These are phyloP conservation scores for Drosophila kurseongensis DNA, from an alignment of 1,140 invertebrate species.

Conservation along the genomic window DNA sequence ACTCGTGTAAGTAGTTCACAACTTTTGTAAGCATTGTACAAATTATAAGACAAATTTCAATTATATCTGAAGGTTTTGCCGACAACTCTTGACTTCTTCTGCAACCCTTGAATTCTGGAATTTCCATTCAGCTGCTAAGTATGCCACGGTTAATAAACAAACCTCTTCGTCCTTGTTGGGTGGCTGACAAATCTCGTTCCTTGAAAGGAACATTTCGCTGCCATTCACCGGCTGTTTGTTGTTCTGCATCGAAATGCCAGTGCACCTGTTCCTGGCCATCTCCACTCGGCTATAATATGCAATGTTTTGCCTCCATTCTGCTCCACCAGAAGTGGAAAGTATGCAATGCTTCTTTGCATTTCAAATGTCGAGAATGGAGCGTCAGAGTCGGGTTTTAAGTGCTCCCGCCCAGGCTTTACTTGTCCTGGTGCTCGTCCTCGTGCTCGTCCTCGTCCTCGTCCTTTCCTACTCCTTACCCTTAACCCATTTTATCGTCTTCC, in stretches of 20 bases:
- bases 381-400: conserved; percentile 29
- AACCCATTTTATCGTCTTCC: conserved; percentile 63
- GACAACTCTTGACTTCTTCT: conserved; percentile 11
- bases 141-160: conserved; percentile 42
- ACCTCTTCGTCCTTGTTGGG: neutral
- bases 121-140: conserved; percentile 23
- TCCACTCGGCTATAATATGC: conserved; percentile 32
- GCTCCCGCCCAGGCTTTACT: conserved; percentile 3
- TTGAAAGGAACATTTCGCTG: conserved; percentile 21
- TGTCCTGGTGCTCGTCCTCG: conserved; percentile 3
- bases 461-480: conserved; percentile 15
- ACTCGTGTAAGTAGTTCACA: neutral
- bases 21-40: neutral
- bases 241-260: conserved; percentile 23
- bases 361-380: conserved; percentile 50
- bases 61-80: neutral
- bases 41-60: conserved; percentile 12
- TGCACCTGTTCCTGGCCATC: neutral
- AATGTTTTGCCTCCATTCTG: conserved; percentile 13
- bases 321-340: conserved; percentile 24
- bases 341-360: conserved; percentile 53
- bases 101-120: neutral
- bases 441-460: neutral
- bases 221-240: conserved; percentile 24
- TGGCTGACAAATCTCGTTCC: conserved; percentile 28